Evolutionary conservation across 2,888 invertebrate species (phyloP).

Genomic region (Sinhomidia bicolor): DNA sequence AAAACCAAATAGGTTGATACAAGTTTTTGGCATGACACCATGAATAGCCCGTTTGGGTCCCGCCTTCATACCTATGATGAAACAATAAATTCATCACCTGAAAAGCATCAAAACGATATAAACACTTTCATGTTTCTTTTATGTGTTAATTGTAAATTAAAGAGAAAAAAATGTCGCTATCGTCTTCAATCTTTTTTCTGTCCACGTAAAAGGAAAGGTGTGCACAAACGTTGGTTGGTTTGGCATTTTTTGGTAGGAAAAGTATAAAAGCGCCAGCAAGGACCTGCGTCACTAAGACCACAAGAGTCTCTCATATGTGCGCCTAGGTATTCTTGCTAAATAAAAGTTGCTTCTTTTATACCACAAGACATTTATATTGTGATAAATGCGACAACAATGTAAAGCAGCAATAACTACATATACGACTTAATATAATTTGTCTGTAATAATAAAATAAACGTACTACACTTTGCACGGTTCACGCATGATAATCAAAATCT

Average conservation of each 20-base stretch:
- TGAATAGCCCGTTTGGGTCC: not conserved
- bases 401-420: not conserved
- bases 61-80: not conserved
- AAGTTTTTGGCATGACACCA: not conserved
- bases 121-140: not conserved
- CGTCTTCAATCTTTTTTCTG: not conserved
- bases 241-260: not conserved
- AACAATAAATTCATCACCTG: not conserved
- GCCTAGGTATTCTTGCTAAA: not conserved
- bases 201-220: not conserved
- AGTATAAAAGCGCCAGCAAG: too few relatives aligned
- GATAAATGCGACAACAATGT: slow-evolving; percentile 12
- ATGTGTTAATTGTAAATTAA: slow-evolving; percentile 11
- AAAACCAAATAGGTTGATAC: not conserved
- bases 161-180: not conserved
- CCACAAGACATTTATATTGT: not conserved
- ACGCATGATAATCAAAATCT: slow-evolving; percentile 21
- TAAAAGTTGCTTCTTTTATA: not conserved
- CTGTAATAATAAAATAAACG: too few relatives aligned
- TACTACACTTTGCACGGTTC: too few relatives aligned
- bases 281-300: not conserved
- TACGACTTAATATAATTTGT: not conserved
- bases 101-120: not conserved
- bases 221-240: not conserved
- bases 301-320: too few relatives aligned